These are phyloP conservation scores for Tetragnatha versicolor DNA, from an alignment of 1,140 invertebrate genomes.

Conservation along the genomic window DNA sequence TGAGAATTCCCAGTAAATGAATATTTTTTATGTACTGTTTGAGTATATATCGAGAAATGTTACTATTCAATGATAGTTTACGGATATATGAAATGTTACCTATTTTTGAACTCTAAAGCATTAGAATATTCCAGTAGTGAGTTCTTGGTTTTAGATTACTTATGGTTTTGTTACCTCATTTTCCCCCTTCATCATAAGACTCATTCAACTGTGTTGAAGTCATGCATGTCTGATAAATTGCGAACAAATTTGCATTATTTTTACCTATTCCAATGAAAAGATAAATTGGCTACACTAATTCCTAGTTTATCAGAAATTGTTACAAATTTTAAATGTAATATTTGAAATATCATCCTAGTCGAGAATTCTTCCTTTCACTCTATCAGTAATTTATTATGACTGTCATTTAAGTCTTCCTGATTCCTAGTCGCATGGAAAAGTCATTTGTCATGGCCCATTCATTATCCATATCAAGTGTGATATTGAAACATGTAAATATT, in stretches of 20 bases:
- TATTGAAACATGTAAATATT: not conserved
- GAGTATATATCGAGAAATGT: no score
- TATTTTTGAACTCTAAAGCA: no score
- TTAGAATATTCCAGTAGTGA: no score
- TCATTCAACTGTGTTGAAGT: no score
- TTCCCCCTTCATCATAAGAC: no score
- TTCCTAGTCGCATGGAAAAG: constrained; percentile 4
- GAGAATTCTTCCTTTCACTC: no score
- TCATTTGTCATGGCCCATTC: not conserved
- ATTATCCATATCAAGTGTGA: constrained; percentile 18
- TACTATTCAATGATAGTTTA: no score
- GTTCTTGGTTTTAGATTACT: no score
- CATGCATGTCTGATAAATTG: not conserved
- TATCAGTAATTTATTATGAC: not conserved
- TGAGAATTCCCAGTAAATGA: no score
- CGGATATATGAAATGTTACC: no score
- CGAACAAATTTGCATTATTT: not conserved
- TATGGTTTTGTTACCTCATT: no score
- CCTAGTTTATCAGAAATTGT: not conserved
- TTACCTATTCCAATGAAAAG: not conserved
- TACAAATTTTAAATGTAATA: not conserved
- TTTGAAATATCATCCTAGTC: not conserved
- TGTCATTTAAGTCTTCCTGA: constrained; percentile 20
- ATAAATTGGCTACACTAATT: not conserved
- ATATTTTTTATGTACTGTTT: no score